Base-by-base conservation (phyloP, 2,113 vertebrate genomes). In the Sylvia atricapilla region DNA sequence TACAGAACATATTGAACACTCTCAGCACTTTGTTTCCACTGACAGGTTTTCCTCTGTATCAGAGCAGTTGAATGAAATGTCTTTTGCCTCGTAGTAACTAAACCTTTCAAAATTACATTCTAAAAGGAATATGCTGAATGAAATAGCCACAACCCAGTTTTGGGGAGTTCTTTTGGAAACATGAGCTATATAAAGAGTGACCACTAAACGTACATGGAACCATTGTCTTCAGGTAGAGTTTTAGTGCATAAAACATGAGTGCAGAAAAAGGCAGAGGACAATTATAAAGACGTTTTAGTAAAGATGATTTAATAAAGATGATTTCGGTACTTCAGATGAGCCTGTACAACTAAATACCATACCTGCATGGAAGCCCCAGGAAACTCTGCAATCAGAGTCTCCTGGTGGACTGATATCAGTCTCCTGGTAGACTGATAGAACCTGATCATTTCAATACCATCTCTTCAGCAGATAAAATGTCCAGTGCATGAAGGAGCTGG, bases 161-260 rank as follows among this genome's bases (percentile, higher is more conserved):
- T 50, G 55, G 56, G 66, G 35, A 73, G 52, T 44, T 27, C 5
- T 74, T 86, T 77, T 47, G 30, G 30, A 47, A 67, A 67, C 72
- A 27, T 47, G 47, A 17, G 9, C 35, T 72, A 14, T 33, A 41
- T 6, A 18, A 73, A 68, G 17, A 78, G 17, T 31, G 19, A 91
- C 7, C 21, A 44, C 13, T 55, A 75, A 94, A 19, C 15, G 39
- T 16, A 15, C 6, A 14, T 5, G 20, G 47, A 91, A 46, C 39
- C 11, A 17, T 47, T 84, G 41, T 73, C 5, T 73, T 15, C 18
- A 33, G 13, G 15, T 55, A 56, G 67, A 60, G 13, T 39, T 5
- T 18, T 0, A 60, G 17, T 35, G 13, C 33, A 27, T 59, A 69
- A 59, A 59, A 23, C 14, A 50, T 0, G 0, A 60, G 5, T 74